phyloP scores from a whole-genome alignment of 35 echinoderm and acorn worm species.

The Stichopus chloronotus region DNA sequence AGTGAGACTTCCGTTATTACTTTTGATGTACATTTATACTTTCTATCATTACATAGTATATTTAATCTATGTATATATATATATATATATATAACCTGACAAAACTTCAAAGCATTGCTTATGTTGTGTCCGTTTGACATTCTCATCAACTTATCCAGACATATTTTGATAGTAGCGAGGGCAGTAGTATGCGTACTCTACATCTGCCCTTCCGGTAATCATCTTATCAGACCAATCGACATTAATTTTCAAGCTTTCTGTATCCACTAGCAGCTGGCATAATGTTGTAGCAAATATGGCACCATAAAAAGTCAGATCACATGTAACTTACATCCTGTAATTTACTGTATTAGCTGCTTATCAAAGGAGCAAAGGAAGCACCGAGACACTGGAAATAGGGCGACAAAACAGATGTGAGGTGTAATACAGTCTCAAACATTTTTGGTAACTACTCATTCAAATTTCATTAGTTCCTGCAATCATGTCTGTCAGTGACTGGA shows the following conservation, averaged over 20 bases:
- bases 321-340: neutral
- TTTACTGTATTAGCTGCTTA: neutral
- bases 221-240: too few relatives aligned
- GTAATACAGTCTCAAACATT: neutral
- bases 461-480: neutral
- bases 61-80: slow-evolving; percentile 1
- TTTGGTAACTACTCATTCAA: neutral
- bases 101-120: neutral
- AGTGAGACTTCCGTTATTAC: neutral
- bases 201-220: too few relatives aligned
- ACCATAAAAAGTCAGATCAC: too few relatives aligned
- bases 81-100: neutral
- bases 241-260: too few relatives aligned
- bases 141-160: neutral
- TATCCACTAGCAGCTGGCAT: too few relatives aligned
- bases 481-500: slow-evolving; percentile 3
- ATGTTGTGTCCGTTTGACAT: neutral
- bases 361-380: neutral
- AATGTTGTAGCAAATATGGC: too few relatives aligned
- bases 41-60: slow-evolving; percentile 6
- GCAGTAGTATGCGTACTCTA: too few relatives aligned
- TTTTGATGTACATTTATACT: neutral
- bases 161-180: too few relatives aligned
- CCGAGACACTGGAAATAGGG: neutral
- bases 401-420: neutral